Evolutionary conservation across 2,888 invertebrate genomes (phyloP), one percentile per base, ranked within the genome.

Genomic region (Eupelmus urozonus): DNA sequence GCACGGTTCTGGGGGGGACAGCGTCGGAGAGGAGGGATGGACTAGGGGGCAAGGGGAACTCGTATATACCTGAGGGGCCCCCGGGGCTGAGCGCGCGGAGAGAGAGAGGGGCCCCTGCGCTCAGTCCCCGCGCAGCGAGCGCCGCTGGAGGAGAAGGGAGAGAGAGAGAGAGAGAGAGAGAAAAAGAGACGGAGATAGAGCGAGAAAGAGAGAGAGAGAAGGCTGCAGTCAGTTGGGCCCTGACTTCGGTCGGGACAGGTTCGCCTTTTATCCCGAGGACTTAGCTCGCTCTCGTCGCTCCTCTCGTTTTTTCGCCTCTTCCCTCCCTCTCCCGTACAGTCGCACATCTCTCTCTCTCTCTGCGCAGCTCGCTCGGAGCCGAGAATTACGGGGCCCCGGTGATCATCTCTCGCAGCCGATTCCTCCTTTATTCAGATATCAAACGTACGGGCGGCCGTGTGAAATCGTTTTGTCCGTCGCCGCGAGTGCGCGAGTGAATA

Each of bases 161-260:
- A 34, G 25, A 25, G 27, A 73, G 70, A n/a, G 81, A 78, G 82
- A 78, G 78, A n/a, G 53, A 72, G 62, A 73, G 77, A 84, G 84
- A 40, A n/a, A n/a, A 40, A 63, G 55, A 59, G 42, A 53, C 81
- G 78, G 81, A 81, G 85, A 45, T 9, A 25, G 45, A 49, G 42
- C 1, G 42, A 18, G 45, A 25, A 18, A 11, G 42, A 65, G 45
- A 71, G 59, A 71, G 82, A 80, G 81, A 81, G 85, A 83, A 83
- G 82, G 13, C 84, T 2, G 40, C 83, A 86, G 85, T 85, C 89
- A 89, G 89, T 89, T 89, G 85, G 86, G 87, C 87, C 87, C 88
- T 87, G 89, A 86, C 89, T 87, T 86, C 85, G 87, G 85, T 87
- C 86, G 88, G 84, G 86, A 84, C 84, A 84, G 86, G 85, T 86